Base-by-base conservation (phyloP, 2,888 invertebrate genomes). In the Acronicta alni region DNA sequence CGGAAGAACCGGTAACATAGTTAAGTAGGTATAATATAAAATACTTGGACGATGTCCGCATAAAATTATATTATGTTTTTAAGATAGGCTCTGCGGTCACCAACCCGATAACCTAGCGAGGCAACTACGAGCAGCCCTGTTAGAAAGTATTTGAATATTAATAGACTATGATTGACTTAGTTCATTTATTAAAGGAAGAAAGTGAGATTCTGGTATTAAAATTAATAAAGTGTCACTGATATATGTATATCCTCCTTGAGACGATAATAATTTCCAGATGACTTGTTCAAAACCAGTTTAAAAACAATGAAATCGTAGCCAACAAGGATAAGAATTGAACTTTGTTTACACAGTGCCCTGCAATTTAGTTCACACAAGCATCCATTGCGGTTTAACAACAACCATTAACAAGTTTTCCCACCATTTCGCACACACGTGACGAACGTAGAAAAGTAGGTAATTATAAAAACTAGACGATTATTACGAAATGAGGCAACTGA, bases 61-160 rank as follows among this genome's bases (percentile, higher is more conserved):
- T 67, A 62, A 67, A 56, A 45, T 67, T 62, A 56, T 46, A 38
- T 55, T 51, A 66, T 32, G 32, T 45, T 44, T 56, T 39, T 56
- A 17, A 18, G 30, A 49, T 47, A 32, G 47, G 9, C 42, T 41
- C 17, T 37, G 47, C 51, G 66, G 68, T 67, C 67, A 67, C 32
- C 63, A 62, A 67, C 67, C 67, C 12, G 54, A 41, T 42, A 17
- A 18, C 2, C 15, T 35, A 42, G 20, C 46, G 47, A 44, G 12
- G 51, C 44, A 17, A 41, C 56, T 26, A 17, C 32, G 42, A 47
- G 10, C 49, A 16, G 43, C 62, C 17, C 26, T 3, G 3, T 17
- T 10, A 17, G 18, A 51, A 45, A 32, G 14, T 35, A 35, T n/a
- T n/a, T 35, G n/a, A 35, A 35, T 35, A n/a, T n/a, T n/a, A 35